Percentiles rank a stretch among this genome's conserved stretches.
Evolutionary conservation across 2,797 vertebrate species (phyloP).

Genomic region (Enteromius unitaeniatus): DNA sequence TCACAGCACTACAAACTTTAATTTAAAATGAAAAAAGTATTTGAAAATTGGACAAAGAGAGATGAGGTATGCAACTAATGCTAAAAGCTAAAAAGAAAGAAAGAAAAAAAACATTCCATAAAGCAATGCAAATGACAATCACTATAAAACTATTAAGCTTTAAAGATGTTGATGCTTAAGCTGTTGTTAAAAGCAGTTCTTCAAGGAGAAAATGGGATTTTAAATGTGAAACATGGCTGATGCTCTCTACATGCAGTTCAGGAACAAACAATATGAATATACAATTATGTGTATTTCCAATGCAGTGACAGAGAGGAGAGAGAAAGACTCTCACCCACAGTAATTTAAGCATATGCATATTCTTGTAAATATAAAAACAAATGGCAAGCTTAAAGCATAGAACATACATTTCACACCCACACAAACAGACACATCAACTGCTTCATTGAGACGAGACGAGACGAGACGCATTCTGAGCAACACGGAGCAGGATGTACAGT

Average conservation of each 20-base stretch:
- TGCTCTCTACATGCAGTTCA: neutral
- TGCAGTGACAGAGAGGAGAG: neutral
- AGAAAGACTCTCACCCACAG: constrained; percentile 1
- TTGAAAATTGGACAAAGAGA: too few relatives aligned
- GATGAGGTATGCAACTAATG: too few relatives aligned
- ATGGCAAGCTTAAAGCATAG: constrained; percentile 3
- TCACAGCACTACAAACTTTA: neutral
- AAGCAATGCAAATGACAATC: too few relatives aligned
- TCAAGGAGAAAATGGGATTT: neutral
- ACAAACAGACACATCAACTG: neutral
- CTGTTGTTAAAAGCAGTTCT: neutral
- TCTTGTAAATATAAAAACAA: constrained; percentile 26
- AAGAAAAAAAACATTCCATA: too few relatives aligned
- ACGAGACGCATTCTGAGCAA: neutral
- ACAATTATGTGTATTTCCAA: neutral
- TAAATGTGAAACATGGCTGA: neutral
- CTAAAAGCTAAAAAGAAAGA: too few relatives aligned
- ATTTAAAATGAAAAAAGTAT: too few relatives aligned
- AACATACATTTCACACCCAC: constrained; percentile 29
- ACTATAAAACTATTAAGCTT: too few relatives aligned
- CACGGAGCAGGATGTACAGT: neutral
- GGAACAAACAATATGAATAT: neutral
- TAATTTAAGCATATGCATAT: constrained; percentile 10
- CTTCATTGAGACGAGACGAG: neutral
- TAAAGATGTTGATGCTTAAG: neutral